Base-by-base conservation (phyloP, 2,888 invertebrate species). In the Mythimna impura region DNA sequence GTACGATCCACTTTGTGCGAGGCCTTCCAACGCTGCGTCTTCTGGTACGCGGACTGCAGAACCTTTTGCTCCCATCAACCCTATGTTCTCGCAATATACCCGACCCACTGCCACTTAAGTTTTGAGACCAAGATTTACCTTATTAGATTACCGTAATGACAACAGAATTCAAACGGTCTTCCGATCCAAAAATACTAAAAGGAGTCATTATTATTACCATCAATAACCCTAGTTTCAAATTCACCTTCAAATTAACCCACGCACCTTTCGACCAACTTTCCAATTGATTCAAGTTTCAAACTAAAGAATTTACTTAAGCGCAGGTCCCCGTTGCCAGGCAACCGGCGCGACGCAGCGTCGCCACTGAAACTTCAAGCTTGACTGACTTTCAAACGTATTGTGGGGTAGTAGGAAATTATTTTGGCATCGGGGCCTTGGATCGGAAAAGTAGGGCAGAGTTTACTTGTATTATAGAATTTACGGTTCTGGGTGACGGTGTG, bases 351-450 rank as follows among this genome's bases (percentile, higher is more conserved):
- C 82, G 64, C 30, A 22, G 62, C 55, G 81, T 73, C 80, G 83
- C 79, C 72, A 40, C 75, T 74, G 40, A 66, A 71, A 84, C 75
- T 67, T 55, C 57, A 70, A 58, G 78, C 78, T 71, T 70, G 71
- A 68, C 55, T 81, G 66, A 73, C 57, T 76, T 76, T 68, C 68
- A 63, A 75, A 72, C 65, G 76, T 80, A 79, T 70, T 74, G 71
- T 69, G 52, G 76, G 76, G 81, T 81, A 81, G 72, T 70, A 40
- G 75, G 58, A 58, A 66, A 83, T 83, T 78, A 72, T 70, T 84
- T 75, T 75, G 73, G 30, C 64, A 61, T 62, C 43, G 34, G n/a
- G 14, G 36, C 52, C 43, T 52, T 77, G 34, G 69, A 22, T 50
- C 65, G 63, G 66, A 60, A 73, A 81, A 73, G 61, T 73, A 66